Conservation (phyloP, 2,113 vertebrate species). For the Daubentonia madagascariensis region DNA sequence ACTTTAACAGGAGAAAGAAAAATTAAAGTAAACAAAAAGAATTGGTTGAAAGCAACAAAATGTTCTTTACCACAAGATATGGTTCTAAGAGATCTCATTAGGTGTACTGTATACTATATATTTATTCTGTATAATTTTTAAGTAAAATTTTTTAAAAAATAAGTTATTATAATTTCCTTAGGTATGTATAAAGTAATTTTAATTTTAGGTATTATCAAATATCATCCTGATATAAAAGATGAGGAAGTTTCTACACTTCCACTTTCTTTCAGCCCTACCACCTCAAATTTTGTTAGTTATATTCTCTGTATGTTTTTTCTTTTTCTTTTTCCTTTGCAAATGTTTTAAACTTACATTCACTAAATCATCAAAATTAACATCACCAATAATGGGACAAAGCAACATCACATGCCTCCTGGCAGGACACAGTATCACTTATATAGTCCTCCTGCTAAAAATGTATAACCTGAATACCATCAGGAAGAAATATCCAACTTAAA, state of each 20-base stretch:
- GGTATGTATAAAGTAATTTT: not conserved
- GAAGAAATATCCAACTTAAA: not conserved
- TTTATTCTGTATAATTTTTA: not conserved
- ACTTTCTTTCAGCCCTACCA: not conserved
- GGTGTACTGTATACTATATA: not conserved
- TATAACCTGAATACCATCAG: not conserved
- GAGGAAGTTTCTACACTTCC: not conserved
- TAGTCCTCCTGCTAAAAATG: not conserved
- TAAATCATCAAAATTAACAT: not conserved
- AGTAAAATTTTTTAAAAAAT: not conserved
- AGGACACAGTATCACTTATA: not conserved
- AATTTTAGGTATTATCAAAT: not conserved
- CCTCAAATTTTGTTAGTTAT: not conserved
- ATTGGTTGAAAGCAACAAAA: not conserved
- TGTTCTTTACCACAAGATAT: not conserved
- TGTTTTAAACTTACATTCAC: not conserved
- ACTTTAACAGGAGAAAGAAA: not conserved
- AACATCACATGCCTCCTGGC: not conserved
- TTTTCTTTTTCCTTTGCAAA: not conserved
- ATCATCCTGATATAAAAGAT: not conserved
- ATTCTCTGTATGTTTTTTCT: not conserved
- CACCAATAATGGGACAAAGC: not conserved
- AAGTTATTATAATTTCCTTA: not conserved
- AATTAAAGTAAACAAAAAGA: not conserved
- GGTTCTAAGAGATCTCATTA: not conserved